These are phyloP conservation scores for Xiphorhynchus elegans DNA, from an alignment of 2,113 vertebrate species.

Conservation along the genomic window DNA sequence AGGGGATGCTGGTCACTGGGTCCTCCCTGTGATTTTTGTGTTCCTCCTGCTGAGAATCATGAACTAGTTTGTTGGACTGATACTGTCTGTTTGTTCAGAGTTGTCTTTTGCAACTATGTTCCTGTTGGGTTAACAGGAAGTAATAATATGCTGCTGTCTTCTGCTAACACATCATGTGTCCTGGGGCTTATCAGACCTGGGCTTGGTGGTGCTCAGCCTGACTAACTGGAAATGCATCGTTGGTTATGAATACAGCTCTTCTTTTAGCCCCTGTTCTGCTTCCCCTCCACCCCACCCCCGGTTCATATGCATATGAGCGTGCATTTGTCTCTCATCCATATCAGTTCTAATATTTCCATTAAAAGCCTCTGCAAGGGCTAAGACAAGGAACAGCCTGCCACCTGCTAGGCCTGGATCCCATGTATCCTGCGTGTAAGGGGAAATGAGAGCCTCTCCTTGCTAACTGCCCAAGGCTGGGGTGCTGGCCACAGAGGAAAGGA, in stretches of 20 bases:
- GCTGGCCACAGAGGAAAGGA: neutral
- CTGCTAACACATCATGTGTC: neutral
- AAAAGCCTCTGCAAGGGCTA: neutral
- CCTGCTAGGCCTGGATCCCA: neutral
- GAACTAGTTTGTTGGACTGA: neutral
- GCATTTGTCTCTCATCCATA: neutral
- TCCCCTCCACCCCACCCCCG: neutral
- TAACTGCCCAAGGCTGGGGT: neutral
- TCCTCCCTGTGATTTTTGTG: fast-evolving
- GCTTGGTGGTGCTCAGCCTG: neutral
- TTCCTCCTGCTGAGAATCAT: neutral
- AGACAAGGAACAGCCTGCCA: neutral
- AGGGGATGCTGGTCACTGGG: neutral
- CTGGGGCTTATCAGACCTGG: neutral
- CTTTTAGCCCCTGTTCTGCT: neutral
- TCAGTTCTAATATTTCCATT: neutral
- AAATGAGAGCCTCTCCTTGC: neutral
- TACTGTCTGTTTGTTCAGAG: neutral
- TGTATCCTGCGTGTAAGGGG: neutral
- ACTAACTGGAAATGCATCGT: neutral
- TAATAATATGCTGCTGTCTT: neutral
- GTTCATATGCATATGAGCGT: neutral
- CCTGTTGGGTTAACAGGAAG: neutral
- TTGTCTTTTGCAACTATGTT: neutral
- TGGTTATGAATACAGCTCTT: neutral